Evolutionary conservation across 2,888 invertebrate species (phyloP).

Genomic region (Leuctra nigra): DNA sequence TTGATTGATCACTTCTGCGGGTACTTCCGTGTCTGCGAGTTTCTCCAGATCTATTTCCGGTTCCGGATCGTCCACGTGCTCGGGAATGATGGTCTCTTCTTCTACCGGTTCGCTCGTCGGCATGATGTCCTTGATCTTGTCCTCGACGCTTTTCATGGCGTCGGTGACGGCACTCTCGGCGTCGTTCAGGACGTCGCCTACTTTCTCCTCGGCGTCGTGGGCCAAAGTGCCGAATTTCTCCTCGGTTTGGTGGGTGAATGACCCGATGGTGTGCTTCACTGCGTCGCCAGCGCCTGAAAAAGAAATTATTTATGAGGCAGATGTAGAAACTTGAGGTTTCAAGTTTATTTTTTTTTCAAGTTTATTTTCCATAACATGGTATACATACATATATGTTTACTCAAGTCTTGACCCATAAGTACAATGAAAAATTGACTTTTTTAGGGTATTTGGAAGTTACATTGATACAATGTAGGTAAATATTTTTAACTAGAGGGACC

Average conservation of each 20-base stretch:
- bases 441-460: too few relatives aligned
- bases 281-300: constrained; percentile 3
- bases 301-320: too few relatives aligned
- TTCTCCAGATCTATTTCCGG: neutral
- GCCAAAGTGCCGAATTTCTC: constrained; percentile 3
- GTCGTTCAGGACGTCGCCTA: neutral
- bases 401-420: too few relatives aligned
- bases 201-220: constrained; percentile 1
- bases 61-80: neutral
- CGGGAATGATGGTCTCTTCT: neutral
- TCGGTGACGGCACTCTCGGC: neutral
- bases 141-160: neutral
- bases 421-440: too few relatives aligned
- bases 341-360: too few relatives aligned
- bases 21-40: neutral
- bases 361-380: too few relatives aligned
- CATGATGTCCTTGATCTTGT: neutral
- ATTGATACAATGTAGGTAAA: too few relatives aligned
- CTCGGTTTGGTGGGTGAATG: constrained; percentile 10
- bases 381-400: too few relatives aligned
- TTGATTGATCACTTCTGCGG: neutral
- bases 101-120: neutral
- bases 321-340: too few relatives aligned
- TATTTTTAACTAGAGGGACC: too few relatives aligned
- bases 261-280: constrained; percentile 3